phyloP scores from a whole-genome alignment of 2,888 invertebrate species.

The Nomada lathburiana region DNA sequence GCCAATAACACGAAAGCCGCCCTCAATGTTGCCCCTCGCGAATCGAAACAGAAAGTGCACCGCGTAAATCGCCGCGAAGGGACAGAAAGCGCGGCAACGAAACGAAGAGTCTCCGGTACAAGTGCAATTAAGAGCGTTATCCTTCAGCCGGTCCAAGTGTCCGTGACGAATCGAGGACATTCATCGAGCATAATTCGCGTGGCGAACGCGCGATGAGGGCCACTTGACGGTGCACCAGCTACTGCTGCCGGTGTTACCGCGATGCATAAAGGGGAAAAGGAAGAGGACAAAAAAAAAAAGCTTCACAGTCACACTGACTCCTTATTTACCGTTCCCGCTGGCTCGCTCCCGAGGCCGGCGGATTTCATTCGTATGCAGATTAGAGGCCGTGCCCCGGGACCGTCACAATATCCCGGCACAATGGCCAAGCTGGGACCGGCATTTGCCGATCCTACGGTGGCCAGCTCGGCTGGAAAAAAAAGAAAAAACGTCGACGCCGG shows the following conservation, averaged over 20 bases:
- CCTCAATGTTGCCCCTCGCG: too few species aligned
- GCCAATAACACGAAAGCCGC: too few species aligned
- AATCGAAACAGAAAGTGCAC: background rate
- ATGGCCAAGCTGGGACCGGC: constrained; percentile 27
- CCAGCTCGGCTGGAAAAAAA: constrained; percentile 51
- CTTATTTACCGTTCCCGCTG: constrained; percentile 40
- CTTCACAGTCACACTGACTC: background rate
- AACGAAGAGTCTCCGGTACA: background rate
- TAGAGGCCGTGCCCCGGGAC: constrained; percentile 24
- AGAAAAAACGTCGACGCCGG: constrained; percentile 25
- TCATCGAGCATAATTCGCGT: constrained; percentile 28
- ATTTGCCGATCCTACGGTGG: constrained; percentile 37
- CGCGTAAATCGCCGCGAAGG: background rate
- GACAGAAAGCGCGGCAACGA: background rate
- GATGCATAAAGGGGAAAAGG: background rate
- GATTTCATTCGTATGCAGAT: constrained; percentile 66
- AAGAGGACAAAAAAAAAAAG: background rate
- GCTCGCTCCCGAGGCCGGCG: constrained; percentile 39
- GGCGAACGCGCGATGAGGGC: constrained; percentile 6
- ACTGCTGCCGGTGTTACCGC: background rate
- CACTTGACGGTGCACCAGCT: constrained; percentile 7
- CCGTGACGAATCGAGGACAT: constrained; percentile 29
- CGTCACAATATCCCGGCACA: constrained; percentile 35
- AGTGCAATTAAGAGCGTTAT: constrained; percentile 26
- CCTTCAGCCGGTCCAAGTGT: constrained; percentile 5